These are phyloP conservation scores for Autographa gamma DNA, from an alignment of 2,888 invertebrate species.

Conservation along the genomic window DNA sequence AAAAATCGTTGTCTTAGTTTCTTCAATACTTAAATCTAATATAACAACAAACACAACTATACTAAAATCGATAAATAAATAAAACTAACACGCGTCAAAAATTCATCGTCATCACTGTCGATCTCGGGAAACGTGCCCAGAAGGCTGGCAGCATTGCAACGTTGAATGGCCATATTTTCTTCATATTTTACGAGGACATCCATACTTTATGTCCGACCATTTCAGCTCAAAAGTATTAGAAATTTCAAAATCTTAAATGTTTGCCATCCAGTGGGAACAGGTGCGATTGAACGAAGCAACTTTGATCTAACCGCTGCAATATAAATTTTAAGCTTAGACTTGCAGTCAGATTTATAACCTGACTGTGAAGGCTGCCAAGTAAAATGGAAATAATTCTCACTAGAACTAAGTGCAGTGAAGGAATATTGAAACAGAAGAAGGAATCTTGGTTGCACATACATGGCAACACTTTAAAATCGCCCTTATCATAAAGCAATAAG, in stretches of 20 bases:
- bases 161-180: no score
- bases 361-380: neutral
- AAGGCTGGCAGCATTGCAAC: no score
- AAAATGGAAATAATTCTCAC: neutral
- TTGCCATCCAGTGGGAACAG: neutral
- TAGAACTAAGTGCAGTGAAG: neutral
- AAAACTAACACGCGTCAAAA: no score
- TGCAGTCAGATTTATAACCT: neutral
- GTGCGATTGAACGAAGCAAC: neutral
- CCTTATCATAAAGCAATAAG: neutral
- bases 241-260: neutral
- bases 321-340: conserved; percentile 2
- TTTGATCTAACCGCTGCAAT: neutral
- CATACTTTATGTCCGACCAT: neutral
- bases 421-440: neutral
- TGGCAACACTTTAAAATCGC: neutral
- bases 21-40: no score
- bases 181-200: neutral
- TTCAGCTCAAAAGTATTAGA: neutral
- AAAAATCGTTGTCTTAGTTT: neutral
- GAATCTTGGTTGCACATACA: neutral
- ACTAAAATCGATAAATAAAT: no score
- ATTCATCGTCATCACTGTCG: no score
- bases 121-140: no score
- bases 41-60: no score